Percentiles rank a stretch among this genome's conserved stretches.
Evolutionary conservation across 2,888 invertebrate species (phyloP).

Genomic region (Lasioglossum malachurum): DNA sequence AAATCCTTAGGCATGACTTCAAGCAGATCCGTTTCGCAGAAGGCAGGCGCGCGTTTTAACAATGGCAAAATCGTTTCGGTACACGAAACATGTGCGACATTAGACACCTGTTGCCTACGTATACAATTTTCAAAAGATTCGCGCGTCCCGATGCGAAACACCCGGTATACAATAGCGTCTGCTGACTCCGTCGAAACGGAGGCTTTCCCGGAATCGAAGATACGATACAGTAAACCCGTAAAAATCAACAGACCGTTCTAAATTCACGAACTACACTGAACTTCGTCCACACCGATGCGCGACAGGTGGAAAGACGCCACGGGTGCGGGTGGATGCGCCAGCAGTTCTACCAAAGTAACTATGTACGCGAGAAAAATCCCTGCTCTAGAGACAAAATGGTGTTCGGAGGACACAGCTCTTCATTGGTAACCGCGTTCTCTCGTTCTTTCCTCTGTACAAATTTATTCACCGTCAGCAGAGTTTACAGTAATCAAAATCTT

Average conservation of each 20-base stretch:
- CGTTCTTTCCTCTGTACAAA: too few relatives aligned
- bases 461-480: not conserved
- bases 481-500: not conserved
- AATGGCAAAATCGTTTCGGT: conserved; percentile 3
- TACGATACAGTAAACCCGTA: not conserved
- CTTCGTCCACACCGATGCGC: conserved; percentile 57
- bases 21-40: not conserved
- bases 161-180: not conserved
- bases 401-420: not conserved
- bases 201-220: not conserved
- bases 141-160: conserved; percentile 28
- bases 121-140: conserved; percentile 59
- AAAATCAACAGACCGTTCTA: conserved; percentile 33
- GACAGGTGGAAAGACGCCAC: conserved; percentile 49
- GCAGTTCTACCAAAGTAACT: conserved; percentile 56
- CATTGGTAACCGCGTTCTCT: not conserved
- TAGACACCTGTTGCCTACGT: conserved; percentile 78
- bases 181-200: not conserved
- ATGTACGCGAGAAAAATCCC: not conserved
- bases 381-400: not conserved
- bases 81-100: conserved; percentile 47
- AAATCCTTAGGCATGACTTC: conserved; percentile 21
- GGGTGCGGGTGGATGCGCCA: conserved; percentile 32
- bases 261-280: conserved; percentile 59
- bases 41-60: not conserved